Evolutionary conservation across 2,797 vertebrate species (phyloP), one percentile per base, ranked within the genome.

Genomic region (Argentina silus): DNA sequence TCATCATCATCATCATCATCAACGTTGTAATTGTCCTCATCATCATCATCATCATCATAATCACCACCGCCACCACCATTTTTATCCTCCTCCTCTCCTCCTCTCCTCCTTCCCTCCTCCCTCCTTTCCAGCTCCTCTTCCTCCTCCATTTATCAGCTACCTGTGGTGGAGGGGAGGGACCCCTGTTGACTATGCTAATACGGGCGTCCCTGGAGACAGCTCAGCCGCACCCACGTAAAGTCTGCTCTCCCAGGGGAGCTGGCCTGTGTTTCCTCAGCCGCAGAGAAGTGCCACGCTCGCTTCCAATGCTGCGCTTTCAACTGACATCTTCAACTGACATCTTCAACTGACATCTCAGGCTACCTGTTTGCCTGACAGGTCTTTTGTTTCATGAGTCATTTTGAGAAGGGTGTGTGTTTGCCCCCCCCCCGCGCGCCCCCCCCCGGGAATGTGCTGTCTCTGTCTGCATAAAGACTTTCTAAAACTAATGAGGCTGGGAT

Each of bases 201-300:
- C 44, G 70, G 74, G 42, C 51, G 10, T 79, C 84, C 73, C 75
- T 64, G 15, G 43, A 88, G 74, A 80, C 77, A 78, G 64, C 43
- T 47, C 72, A 60, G 43, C 53, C 63, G 70, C 74, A 81, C 70
- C 80, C 83, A 74, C 79, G 72, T 82, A 83, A 79, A 76, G 64
- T 10, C 19, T 23, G 66, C 65, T 76, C 76, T 80, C 77, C 78
- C 80, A 74, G 83, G 59, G 79, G 55, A 65, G 74, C 73, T 73
- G 63, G 76, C 69, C 76, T 42, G 23, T 23, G 23, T 6, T 42
- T 42, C 10, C 59, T 61, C 27, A 1, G 27, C 27, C 59, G 11
- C 5, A 6, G 21, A 12, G 12, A 61, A 21, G 9, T 63, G 15
- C 14, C 42, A 50, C 15, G 42, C 42, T 63, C 42, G 15, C 27